Percentiles rank a stretch among this genome's conserved stretches.
Evolutionary conservation across 2,888 invertebrate species (phyloP).

Genomic region (Trachelus iudaicus): DNA sequence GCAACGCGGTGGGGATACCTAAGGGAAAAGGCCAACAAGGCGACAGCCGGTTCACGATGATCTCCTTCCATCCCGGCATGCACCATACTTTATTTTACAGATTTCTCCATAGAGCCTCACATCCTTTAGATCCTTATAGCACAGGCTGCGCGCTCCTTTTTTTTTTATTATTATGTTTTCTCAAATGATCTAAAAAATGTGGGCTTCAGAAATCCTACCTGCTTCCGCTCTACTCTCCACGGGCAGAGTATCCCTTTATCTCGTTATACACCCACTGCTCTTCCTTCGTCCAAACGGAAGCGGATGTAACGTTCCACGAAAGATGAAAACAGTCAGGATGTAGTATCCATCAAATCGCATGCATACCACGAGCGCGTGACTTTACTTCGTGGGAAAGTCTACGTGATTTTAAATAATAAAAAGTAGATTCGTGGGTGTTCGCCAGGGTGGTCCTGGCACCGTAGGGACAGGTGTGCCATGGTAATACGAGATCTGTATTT

Average conservation of each 20-base stretch:
- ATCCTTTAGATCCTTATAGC: background rate
- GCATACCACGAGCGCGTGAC: background rate
- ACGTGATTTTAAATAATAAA: background rate
- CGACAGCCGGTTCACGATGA: slow-evolving; percentile 59
- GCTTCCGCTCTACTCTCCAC: background rate
- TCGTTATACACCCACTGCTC: background rate
- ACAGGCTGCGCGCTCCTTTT: background rate
- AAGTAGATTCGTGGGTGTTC: background rate
- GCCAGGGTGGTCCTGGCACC: slow-evolving; percentile 1
- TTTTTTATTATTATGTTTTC: background rate
- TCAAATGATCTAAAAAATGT: background rate
- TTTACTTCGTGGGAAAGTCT: background rate
- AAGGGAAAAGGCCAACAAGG: slow-evolving; percentile 27
- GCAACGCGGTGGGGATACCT: slow-evolving; percentile 4
- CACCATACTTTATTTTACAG: slow-evolving; percentile 34
- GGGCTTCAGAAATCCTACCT: background rate
- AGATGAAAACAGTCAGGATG: background rate
- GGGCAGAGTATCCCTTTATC: background rate
- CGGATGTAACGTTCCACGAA: background rate
- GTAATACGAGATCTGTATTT: background rate
- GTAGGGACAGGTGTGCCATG: background rate
- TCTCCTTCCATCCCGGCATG: slow-evolving; percentile 34
- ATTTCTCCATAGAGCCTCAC: background rate
- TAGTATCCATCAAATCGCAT: background rate
- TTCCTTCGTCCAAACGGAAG: background rate